Evolutionary conservation across 1,140 invertebrate species (phyloP), one percentile per base, ranked within the genome.

Genomic region (Neomicropteryx cornuta): DNA sequence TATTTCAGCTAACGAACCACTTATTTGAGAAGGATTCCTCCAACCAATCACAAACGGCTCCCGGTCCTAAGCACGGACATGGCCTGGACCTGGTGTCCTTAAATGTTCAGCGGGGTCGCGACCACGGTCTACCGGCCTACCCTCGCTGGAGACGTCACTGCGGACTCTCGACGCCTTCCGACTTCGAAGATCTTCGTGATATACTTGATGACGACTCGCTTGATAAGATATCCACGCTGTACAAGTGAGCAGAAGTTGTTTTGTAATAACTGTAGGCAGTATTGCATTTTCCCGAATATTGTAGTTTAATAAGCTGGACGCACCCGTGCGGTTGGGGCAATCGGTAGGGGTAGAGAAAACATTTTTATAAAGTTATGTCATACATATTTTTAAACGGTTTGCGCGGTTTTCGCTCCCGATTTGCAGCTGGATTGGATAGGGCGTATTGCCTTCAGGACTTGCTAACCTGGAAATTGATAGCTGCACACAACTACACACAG

Each of bases 71-170:
- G 48, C n/a, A n/a, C n/a, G n/a, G n/a, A n/a, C n/a, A n/a, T n/a
- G 86, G 86, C 1, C 57, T 92, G 2, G 87, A 94, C 66, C 60
- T 92, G 43, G 83, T 89, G 0, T 83, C 87, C 0, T 63, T 91
- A 33, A 91, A 92, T 56, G 84, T 92, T 41, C 85, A 90, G 52
- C 71, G 87, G 29, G 91, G 88, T 0, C 61, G 91, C 18, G 91
- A 95, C 66, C 87, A 93, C 57, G 91, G 90, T 1, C 63, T 94
- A 14, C 81, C 87, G 0, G 58, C 79, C 1, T 96, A 95, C 61
- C 73, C 76, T 0, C 65, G 68, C 6, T 92, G 81, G 75, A 66
- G 87, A 17, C 65, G 81, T 45, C 72, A 79, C 51, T 93, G 88
- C 47, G 78, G 78, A 0, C 60, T 91, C 27, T 68, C 71, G 2